Evolutionary conservation across 2,797 vertebrate species (phyloP).

Genomic region (Selene dorsalis): DNA sequence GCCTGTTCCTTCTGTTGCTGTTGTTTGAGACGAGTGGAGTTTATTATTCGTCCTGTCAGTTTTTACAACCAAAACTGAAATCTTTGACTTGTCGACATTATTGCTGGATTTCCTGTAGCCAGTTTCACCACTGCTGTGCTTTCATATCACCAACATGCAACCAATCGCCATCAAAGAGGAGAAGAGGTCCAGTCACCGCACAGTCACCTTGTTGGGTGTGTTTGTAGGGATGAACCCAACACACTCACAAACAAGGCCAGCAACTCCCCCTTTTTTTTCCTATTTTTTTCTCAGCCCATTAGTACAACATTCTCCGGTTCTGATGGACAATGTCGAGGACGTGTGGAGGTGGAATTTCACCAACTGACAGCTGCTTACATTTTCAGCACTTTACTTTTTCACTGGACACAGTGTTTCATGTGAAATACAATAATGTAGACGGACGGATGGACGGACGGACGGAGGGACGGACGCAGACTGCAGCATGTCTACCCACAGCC

Average conservation of each 20-base stretch:
- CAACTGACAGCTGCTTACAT: constrained; percentile 60
- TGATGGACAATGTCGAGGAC: constrained; percentile 59
- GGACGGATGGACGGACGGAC: constrained; percentile 31
- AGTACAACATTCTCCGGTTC: constrained; percentile 38
- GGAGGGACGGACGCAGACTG: constrained; percentile 10
- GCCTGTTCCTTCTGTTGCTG: neutral
- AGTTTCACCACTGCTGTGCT: constrained; percentile 17
- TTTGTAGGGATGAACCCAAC: constrained; percentile 20
- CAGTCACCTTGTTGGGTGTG: constrained; percentile 18
- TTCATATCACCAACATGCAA: constrained; percentile 25
- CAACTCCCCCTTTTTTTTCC: constrained; percentile 36
- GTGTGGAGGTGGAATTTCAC: constrained; percentile 62
- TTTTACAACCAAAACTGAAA: constrained; percentile 3
- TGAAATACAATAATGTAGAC: constrained; percentile 44
- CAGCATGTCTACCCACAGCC: constrained; percentile 19
- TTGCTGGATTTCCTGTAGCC: neutral
- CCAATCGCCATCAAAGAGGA: constrained; percentile 33
- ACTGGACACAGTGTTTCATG: constrained; percentile 51
- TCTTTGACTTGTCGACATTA: constrained; percentile 38
- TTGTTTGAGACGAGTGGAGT: neutral
- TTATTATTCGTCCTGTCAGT: constrained; percentile 17
- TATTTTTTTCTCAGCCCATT: constrained; percentile 51
- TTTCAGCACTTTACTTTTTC: constrained; percentile 63
- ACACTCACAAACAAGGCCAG: constrained; percentile 29
- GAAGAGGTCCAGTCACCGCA: constrained; percentile 13